phyloP scores from a whole-genome alignment of 2,888 invertebrate species.

The Acanthococcus lagerstroemiae region DNA sequence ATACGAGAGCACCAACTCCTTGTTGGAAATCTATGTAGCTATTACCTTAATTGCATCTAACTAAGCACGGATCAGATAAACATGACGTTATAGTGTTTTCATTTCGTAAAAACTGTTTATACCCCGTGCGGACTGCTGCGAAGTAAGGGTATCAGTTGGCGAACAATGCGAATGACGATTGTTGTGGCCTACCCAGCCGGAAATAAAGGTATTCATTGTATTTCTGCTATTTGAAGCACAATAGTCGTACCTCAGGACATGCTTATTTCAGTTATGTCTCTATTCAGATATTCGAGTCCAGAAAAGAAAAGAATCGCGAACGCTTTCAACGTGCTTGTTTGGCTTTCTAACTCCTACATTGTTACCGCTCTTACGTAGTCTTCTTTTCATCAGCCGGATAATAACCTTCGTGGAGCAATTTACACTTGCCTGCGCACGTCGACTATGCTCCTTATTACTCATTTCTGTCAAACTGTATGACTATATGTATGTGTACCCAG shows the following conservation, averaged over 20 bases:
- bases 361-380: conserved; percentile 4
- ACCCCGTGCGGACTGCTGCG: too few species aligned
- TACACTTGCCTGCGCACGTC: conserved; percentile 22
- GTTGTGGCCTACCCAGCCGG: conserved; percentile 28
- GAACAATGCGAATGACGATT: conserved; percentile 18
- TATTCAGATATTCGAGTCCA: conserved; percentile 16
- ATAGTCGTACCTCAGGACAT: conserved; percentile 21
- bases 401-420: conserved; percentile 23
- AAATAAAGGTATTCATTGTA: conserved; percentile 25
- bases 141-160: too few species aligned
- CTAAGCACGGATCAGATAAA: too few species aligned
- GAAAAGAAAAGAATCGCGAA: conserved; percentile 3
- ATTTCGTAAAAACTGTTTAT: too few species aligned
- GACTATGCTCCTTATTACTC: too few species aligned
- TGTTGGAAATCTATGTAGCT: too few species aligned
- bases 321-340: conserved; percentile 18
- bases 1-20: too few species aligned
- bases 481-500: too few species aligned
- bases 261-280: conserved; percentile 23
- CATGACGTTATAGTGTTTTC: too few species aligned
- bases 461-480: too few species aligned
- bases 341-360: conserved; percentile 23
- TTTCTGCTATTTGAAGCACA: conserved; percentile 13
- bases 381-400: neutral
- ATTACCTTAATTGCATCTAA: too few species aligned